Evolutionary conservation across 2,888 invertebrate genomes (phyloP), one percentile per base, ranked within the genome.

Genomic region (Caenorhabditis zanzibari): DNA sequence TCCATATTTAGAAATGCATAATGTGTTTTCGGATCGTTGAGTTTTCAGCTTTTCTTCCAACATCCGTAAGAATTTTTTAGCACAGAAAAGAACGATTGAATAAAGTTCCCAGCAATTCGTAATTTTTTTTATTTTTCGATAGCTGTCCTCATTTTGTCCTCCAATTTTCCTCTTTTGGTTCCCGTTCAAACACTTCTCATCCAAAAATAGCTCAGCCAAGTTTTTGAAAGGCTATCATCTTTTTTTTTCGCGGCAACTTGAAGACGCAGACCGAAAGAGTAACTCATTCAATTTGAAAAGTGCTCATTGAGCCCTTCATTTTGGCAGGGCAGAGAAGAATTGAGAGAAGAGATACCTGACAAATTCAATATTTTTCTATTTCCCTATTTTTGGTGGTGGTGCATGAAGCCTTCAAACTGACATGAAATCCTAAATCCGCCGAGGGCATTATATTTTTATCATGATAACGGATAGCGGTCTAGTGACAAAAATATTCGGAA

Each of bases 261-360:
- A 12, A 71, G 58, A 58, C 58, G 71, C 44, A 58, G 58, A 58
- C 56, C 28, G 32, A 16, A 26, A 56, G 28, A 71, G 71, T 71
- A 44, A 41, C 58, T 74, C 54, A 74, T 74, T 63, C 74, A 74
- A 74, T 74, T 74, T 74, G 44, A 64, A 64, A 66, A 74, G 64
- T 74, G 74, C 74, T 74, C 74, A 41, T 74, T 74, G 74, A 74
- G 74, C 74, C 56, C 74, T 74, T 74, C 64, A 44, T 41, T 49
- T 22, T 49, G 44, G 22, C 4, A 14, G 22, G 4, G 47, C n/a
- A 19, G 44, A 24, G 22, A 59, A 59, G 28, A 58, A 71, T 26
- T 38, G 56, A 41, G 44, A 28, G 14, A 28, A 71, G 58, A 58
- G 54, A 56, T 71, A 71, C 71, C 71, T 61, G 61, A 72, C 59